Percentiles rank a stretch among this genome's conserved stretches.
Conservation (phyloP, 2,113 vertebrate genomes). For the Empidonax alnorum region DNA sequence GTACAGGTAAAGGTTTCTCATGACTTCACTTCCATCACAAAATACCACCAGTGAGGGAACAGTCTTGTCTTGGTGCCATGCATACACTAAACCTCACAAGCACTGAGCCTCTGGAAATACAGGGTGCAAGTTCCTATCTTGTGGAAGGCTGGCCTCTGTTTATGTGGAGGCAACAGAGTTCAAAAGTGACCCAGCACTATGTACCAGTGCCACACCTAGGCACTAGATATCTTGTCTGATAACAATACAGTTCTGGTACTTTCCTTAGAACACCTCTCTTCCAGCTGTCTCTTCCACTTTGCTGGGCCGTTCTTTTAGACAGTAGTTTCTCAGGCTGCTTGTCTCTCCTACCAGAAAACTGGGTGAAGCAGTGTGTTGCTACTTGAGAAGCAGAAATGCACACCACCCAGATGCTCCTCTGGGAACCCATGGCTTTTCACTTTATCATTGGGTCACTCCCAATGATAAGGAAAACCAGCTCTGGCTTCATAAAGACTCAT, state of each 20-base stretch:
- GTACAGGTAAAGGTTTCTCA: neutral
- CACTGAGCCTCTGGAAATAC: neutral
- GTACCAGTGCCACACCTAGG: neutral
- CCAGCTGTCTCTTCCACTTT: neutral
- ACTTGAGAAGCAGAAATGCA: neutral
- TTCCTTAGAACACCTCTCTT: neutral
- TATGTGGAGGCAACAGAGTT: neutral
- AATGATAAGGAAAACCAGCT: neutral
- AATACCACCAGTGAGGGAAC: neutral
- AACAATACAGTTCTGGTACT: neutral
- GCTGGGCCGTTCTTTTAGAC: neutral
- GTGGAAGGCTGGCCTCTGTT: neutral
- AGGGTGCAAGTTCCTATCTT: neutral
- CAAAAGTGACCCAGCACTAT: neutral
- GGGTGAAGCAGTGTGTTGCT: neutral
- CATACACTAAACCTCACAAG: neutral
- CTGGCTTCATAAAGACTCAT: neutral
- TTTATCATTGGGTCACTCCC: neutral
- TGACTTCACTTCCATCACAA: neutral
- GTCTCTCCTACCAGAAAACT: neutral
- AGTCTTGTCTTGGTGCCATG: neutral
- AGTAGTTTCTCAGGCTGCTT: neutral
- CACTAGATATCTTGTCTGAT: neutral
- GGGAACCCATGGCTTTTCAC: neutral
- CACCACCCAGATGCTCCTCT: rapidly evolving